Evolutionary conservation across 2,888 invertebrate genomes (phyloP).

Genomic region (Pelosia muscerda): DNA sequence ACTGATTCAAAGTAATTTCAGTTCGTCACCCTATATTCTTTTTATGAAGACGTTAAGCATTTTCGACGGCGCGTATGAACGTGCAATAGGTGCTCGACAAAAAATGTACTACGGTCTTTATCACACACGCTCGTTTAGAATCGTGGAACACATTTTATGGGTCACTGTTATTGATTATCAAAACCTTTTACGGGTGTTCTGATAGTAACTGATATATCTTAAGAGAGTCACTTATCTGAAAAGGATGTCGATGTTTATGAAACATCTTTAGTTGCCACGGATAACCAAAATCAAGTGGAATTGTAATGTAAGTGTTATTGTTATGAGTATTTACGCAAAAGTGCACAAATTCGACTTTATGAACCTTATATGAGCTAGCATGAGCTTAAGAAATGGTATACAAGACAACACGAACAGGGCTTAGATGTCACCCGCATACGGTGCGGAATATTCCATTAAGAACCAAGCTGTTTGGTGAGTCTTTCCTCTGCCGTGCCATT

Average conservation of each 20-base stretch:
- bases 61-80: background rate
- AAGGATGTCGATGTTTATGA: background rate
- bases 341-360: no score
- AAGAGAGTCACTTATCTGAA: background rate
- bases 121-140: slow-evolving; percentile 2
- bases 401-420: no score
- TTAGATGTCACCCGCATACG: no score
- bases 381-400: no score
- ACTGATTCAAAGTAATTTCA: background rate
- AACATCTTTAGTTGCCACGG: no score
- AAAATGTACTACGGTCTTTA: background rate
- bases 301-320: no score
- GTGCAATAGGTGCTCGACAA: background rate
- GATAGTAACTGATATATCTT: slow-evolving; percentile 1
- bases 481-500: no score
- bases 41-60: background rate
- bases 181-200: background rate
- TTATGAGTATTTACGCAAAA: no score
- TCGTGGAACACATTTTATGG: background rate
- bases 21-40: background rate
- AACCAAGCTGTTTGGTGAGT: no score
- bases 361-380: no score
- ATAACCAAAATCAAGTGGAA: no score
- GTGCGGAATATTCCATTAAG: no score
- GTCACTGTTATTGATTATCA: background rate